Base-by-base conservation (phyloP, 2,113 vertebrate genomes). In the Podiceps cristatus region DNA sequence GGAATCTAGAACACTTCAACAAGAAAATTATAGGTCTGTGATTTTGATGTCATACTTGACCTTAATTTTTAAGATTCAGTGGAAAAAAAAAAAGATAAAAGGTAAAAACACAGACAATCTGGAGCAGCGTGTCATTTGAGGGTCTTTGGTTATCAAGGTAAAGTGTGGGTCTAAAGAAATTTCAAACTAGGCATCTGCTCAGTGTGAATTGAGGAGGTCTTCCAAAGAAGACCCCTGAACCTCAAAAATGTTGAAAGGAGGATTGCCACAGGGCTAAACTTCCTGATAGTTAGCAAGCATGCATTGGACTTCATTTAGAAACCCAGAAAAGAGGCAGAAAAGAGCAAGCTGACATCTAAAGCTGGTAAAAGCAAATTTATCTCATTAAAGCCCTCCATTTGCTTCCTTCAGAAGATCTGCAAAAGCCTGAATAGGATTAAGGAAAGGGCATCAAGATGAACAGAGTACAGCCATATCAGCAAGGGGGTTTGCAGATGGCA, bases 371-470 rank as follows among this genome's bases (percentile, higher is more conserved):
- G 69, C 80, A 90, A 89, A 96, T 94, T 66, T 60, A 78, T 90
- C 74, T 91, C 66, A 7, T 73, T 71, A 40, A 90, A 93, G 5
- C 3, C 35, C 45, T 73, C 82, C 33, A 60, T 86, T 83, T 79
- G 49, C 69, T 95, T 64, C 72, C 56, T 89, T 69, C 64, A 58
- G 73, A 74, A 55, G 60, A 77, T 72, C 86, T 72, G 77, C 79
- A 85, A 50, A 87, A 37, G 69, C 69, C 84, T 55, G 68, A 55
- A 73, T 16, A n/a, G 83, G 80, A 69, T 95, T 96, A 90, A 72
- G 76, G 67, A 72, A 92, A 95, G 91, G 93, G 62, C 80, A 73
- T 55, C 52, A 59, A 50, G 89, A 90, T 85, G 95, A 93, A 79
- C 37, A 5, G 81, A 90, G 56, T 31, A 45, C 52, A 76, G 79